A percentile compares a stretch with the other conserved stretches of the same genome.
phyloP scores from a whole-genome alignment of 2,113 vertebrate genomes.

The Ictalurus furcatus region DNA sequence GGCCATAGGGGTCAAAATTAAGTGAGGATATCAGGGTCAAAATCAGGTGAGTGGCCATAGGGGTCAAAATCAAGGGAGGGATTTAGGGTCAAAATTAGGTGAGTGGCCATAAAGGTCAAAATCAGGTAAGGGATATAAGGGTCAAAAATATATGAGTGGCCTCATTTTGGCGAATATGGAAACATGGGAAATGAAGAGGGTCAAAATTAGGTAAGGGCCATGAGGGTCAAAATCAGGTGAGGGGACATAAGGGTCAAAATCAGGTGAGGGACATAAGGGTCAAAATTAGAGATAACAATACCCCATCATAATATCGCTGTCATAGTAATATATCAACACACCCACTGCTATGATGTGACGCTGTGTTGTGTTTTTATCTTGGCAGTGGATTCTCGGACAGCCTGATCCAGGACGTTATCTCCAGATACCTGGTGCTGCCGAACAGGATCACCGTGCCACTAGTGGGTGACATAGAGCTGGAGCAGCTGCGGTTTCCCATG shows the following conservation, averaged over 20 bases:
- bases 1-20: neutral
- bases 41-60: too few species aligned
- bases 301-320: neutral
- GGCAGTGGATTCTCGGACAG: slow-evolving; percentile 89
- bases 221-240: neutral
- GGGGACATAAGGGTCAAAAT: neutral
- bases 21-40: neutral
- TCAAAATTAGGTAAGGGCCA: neutral
- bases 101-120: neutral
- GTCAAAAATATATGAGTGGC: neutral
- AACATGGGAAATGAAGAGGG: neutral
- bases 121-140: neutral
- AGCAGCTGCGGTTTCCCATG: slow-evolving; percentile 88
- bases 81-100: neutral
- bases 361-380: slow-evolving; percentile 46
- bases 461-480: slow-evolving; percentile 87
- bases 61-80: neutral
- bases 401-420: slow-evolving; percentile 93
- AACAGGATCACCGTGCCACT: slow-evolving; percentile 94
- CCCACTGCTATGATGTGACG: too few species aligned
- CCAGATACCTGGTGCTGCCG: slow-evolving; percentile 92
- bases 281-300: neutral
- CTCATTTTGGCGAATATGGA: neutral
- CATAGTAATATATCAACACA: neutral
- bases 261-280: neutral